phyloP scores from a whole-genome alignment of 2,113 vertebrate species.

The Sula dactylatra region DNA sequence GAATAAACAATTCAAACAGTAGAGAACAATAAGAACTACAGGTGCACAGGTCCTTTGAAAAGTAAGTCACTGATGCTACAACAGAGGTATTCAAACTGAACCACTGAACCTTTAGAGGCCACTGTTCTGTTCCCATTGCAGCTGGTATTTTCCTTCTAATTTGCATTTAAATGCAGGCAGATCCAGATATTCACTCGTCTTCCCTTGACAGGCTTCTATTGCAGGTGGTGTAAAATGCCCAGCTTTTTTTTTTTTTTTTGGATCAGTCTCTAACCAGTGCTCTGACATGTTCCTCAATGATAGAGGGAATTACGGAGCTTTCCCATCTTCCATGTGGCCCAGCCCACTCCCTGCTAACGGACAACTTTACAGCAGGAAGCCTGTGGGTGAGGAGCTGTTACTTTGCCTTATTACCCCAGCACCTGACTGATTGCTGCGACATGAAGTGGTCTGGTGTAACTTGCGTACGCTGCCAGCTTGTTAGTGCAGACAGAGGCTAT shows the following conservation, averaged over 20 bases:
- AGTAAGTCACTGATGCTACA: not conserved
- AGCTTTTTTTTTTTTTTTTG: not conserved
- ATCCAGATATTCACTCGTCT: constrained; percentile 17
- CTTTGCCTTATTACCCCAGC: not conserved
- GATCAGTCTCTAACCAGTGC: not conserved
- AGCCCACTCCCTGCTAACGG: accelerated
- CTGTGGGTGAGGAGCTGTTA: not conserved
- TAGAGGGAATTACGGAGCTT: not conserved
- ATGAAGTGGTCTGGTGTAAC: not conserved
- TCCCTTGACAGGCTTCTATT: not conserved
- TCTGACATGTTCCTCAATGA: not conserved
- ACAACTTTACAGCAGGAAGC: not conserved
- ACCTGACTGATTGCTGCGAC: not conserved
- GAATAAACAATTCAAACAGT: not conserved
- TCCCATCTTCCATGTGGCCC: not conserved
- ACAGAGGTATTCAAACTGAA: not conserved
- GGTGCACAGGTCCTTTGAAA: constrained; percentile 9
- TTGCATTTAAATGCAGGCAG: constrained; percentile 20
- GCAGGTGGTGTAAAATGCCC: not conserved
- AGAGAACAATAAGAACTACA: not conserved
- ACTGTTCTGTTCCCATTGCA: constrained; percentile 25
- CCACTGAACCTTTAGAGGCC: constrained; percentile 12
- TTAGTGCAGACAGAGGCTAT: not conserved
- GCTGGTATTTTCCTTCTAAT: constrained; percentile 42
- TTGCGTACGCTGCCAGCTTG: not conserved